Conservation (phyloP, 1,140 invertebrate genomes). For the Cheumatopsyche charites region DNA sequence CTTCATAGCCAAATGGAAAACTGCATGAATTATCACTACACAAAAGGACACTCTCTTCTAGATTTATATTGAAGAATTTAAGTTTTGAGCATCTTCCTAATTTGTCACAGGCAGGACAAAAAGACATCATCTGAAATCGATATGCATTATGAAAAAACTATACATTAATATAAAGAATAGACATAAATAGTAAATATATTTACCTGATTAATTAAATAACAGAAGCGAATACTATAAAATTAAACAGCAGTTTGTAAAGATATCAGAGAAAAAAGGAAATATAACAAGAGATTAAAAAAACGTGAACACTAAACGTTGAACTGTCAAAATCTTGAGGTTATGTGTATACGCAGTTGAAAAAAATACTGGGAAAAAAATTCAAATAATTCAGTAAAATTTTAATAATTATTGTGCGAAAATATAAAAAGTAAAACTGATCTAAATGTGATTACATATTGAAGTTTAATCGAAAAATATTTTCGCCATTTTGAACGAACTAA, state of each 20-base stretch:
- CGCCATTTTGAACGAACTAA: no score
- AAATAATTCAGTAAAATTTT: no score
- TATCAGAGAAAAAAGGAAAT: no score
- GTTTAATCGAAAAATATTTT: no score
- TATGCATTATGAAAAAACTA: neutral
- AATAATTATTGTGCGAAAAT: no score
- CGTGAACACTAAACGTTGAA: no score
- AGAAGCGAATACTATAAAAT: neutral
- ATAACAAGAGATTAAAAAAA: no score
- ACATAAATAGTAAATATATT: neutral
- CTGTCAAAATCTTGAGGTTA: no score
- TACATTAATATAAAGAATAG: neutral
- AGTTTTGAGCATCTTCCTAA: constrained; percentile 46
- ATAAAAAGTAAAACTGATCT: no score
- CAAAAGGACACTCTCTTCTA: constrained; percentile 53
- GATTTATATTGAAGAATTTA: constrained; percentile 53
- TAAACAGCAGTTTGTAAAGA: neutral
- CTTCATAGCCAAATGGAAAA: constrained; percentile 55
- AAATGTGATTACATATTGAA: no score
- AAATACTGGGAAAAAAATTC: no score
- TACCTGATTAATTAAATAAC: constrained; percentile 15
- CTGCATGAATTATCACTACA: constrained; percentile 55
- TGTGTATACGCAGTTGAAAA: no score
- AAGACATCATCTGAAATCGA: neutral
- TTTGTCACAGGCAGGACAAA: constrained; percentile 33